Percentiles rank a stretch among this genome's conserved stretches.
phyloP scores from a whole-genome alignment of 1,140 invertebrate species.

The Neocloeon triangulifer region DNA sequence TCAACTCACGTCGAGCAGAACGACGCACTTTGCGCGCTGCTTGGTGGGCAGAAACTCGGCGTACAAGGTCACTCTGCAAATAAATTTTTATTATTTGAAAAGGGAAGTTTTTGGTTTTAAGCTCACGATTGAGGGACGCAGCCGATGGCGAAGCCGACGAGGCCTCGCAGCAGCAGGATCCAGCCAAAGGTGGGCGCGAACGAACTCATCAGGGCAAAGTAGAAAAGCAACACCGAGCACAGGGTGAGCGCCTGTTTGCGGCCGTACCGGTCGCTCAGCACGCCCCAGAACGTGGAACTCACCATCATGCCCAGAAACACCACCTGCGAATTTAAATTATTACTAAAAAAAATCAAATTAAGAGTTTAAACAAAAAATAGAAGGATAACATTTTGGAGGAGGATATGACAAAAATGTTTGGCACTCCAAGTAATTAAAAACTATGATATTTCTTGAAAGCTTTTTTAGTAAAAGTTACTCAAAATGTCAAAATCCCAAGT shows the following conservation, averaged over 20 bases:
- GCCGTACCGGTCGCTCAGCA: slow-evolving; percentile 84
- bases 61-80: slow-evolving; percentile 75
- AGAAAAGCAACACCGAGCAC: slow-evolving; percentile 70
- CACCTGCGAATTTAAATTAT: slow-evolving; percentile 31
- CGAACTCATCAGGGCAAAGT: slow-evolving; percentile 75
- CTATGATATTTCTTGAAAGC: too few species aligned
- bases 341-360: slow-evolving; percentile 5
- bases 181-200: slow-evolving; percentile 80
- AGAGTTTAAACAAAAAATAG: slow-evolving; percentile 10
- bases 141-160: slow-evolving; percentile 90
- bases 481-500: too few species aligned
- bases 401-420: too few species aligned
- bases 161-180: slow-evolving; percentile 68
- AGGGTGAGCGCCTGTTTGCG: slow-evolving; percentile 68
- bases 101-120: slow-evolving; percentile 8
- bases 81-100: slow-evolving; percentile 9
- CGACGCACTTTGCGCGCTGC: slow-evolving; percentile 82
- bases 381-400: slow-evolving; percentile 3
- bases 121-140: slow-evolving; percentile 93
- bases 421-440: slow-evolving; percentile 7
- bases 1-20: slow-evolving; percentile 71
- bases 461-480: too few species aligned
- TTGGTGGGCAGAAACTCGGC: slow-evolving; percentile 86
- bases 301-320: slow-evolving; percentile 95
- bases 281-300: slow-evolving; percentile 88